Conservation (phyloP, 2,113 vertebrate genomes). For the Pholis gunnellus region DNA sequence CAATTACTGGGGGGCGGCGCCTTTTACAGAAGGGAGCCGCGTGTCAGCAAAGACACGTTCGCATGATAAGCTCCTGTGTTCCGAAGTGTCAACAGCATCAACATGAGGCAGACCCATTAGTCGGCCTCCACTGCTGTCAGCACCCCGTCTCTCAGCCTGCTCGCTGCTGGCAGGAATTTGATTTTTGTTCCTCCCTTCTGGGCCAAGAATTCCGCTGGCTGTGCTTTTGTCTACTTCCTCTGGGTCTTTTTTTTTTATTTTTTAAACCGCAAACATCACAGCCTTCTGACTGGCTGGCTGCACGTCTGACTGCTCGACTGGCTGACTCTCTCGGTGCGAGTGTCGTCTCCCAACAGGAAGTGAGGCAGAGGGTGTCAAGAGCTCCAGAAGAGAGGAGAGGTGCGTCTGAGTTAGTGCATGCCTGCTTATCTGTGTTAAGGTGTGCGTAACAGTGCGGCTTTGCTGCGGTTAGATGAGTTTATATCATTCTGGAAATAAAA, state of each 20-base stretch:
- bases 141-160: constrained; percentile 37
- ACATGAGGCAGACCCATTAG: constrained; percentile 70
- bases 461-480: neutral
- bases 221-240: constrained; percentile 70
- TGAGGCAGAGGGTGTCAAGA: constrained; percentile 34
- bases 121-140: constrained; percentile 64
- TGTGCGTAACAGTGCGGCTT: neutral
- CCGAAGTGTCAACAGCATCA: constrained; percentile 66
- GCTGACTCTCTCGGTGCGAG: neutral
- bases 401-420: constrained; percentile 10
- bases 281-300: constrained; percentile 34
- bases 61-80: constrained; percentile 30
- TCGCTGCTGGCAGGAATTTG: constrained; percentile 58
- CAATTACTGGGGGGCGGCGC: constrained; percentile 6
- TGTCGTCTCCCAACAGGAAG: constrained; percentile 53
- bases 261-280: constrained; percentile 59
- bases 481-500: neutral
- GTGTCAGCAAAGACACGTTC: constrained; percentile 37
- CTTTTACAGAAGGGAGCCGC: constrained; percentile 39
- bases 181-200: constrained; percentile 52
- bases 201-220: constrained; percentile 59
- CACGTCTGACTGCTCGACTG: constrained; percentile 22
- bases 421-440: neutral
- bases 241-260: constrained; percentile 6
- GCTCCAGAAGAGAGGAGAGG: constrained; percentile 30